Evolutionary conservation across 2,113 vertebrate species (phyloP).

Genomic region (Leptocoma aspasia): DNA sequence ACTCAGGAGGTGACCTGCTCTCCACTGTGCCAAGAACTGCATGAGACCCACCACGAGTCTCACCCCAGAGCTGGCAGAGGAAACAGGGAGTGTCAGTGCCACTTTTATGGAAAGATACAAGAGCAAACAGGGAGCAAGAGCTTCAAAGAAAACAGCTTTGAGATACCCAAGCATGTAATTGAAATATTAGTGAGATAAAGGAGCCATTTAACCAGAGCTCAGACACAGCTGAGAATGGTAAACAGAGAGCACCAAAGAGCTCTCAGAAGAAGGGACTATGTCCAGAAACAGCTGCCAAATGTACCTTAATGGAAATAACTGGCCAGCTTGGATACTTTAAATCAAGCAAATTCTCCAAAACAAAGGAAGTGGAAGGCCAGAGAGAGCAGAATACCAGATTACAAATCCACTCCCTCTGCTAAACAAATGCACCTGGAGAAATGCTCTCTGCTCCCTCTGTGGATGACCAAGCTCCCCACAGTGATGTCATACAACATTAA

Average conservation of each 20-base stretch:
- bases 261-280: neutral
- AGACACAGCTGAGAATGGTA: slow-evolving; percentile 40
- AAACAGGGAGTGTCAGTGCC: neutral
- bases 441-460: neutral
- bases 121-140: neutral
- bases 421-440: slow-evolving; percentile 33
- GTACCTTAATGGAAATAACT: slow-evolving; percentile 17
- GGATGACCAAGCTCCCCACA: neutral
- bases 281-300: slow-evolving; percentile 44
- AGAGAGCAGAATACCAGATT: neutral
- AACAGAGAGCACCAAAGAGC: slow-evolving; percentile 28
- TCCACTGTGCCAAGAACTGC: neutral
- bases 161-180: neutral
- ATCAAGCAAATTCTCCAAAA: slow-evolving; percentile 12
- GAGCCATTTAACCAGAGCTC: slow-evolving; percentile 12
- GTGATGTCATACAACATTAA: neutral
- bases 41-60: neutral
- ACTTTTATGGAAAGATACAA: neutral
- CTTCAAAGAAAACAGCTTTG: neutral
- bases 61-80: neutral
- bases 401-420: neutral
- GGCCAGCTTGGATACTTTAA: slow-evolving; percentile 12
- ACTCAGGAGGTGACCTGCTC: neutral
- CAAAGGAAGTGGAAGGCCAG: slow-evolving; percentile 32
- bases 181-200: slow-evolving; percentile 26